Conservation (phyloP, 2,888 invertebrate species). For the Acrobasis consociella region DNA sequence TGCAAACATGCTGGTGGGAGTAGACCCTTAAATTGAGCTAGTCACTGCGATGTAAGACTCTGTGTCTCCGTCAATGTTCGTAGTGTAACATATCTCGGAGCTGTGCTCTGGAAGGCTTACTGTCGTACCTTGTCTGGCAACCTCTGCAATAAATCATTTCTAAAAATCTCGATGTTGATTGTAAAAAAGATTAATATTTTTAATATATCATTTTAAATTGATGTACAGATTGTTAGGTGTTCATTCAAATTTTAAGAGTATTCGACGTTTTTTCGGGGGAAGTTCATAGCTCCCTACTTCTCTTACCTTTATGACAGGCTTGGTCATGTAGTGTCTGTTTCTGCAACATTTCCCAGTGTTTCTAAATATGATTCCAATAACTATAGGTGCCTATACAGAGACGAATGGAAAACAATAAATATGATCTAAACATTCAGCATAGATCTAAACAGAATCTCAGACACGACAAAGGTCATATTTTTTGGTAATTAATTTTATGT, state of each 20-base stretch:
- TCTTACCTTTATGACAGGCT: slow-evolving; percentile 8
- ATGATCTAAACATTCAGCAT: slow-evolving; percentile 12
- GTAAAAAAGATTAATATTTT: slow-evolving; percentile 55
- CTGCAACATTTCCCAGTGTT: slow-evolving; percentile 13
- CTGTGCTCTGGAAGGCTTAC: slow-evolving; percentile 29
- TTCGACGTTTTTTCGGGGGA: slow-evolving; percentile 39
- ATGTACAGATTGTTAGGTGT: slow-evolving; percentile 58
- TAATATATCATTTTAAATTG: slow-evolving; percentile 57
- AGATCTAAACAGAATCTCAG: slow-evolving; percentile 21
- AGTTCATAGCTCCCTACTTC: not conserved
- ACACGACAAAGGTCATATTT: slow-evolving; percentile 23
- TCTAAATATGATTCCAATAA: slow-evolving; percentile 19
- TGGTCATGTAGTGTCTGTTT: slow-evolving; percentile 11
- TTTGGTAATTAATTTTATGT: not conserved
- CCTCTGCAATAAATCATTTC: slow-evolving; percentile 35
- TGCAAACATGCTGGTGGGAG: too few relatives aligned
- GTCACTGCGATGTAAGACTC: too few relatives aligned
- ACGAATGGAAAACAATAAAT: slow-evolving; percentile 12
- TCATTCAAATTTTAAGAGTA: slow-evolving; percentile 55
- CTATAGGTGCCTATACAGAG: slow-evolving; percentile 18
- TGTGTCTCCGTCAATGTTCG: slow-evolving; percentile 2
- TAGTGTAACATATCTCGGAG: slow-evolving; percentile 23
- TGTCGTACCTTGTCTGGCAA: slow-evolving; percentile 23
- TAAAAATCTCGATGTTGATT: slow-evolving; percentile 30
- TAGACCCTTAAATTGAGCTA: too few relatives aligned